Evolutionary conservation across 2,888 invertebrate genomes (phyloP).

Genomic region (Steinernema scapterisci): DNA sequence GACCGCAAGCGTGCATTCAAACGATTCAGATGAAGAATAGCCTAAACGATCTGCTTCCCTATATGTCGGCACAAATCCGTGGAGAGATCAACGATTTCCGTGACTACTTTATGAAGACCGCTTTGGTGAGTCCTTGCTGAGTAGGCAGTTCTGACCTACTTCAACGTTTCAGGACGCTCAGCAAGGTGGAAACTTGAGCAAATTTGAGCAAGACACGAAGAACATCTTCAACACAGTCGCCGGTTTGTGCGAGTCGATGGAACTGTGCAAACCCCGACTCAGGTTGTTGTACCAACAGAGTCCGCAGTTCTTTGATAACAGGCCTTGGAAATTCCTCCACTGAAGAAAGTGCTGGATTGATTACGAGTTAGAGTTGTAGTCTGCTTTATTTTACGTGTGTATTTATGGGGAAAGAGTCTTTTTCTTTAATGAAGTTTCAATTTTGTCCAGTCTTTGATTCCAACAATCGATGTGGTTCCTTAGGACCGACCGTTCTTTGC

Average conservation of each 20-base stretch:
- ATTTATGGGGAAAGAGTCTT: too few species aligned
- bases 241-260: not conserved
- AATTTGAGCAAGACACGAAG: not conserved
- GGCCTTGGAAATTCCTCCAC: not conserved
- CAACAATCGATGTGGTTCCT: too few species aligned
- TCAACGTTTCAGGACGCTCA: too few species aligned
- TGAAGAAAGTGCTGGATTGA: too few species aligned
- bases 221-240: slow-evolving; percentile 12
- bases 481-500: too few species aligned
- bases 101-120: slow-evolving; percentile 6
- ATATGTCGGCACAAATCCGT: slow-evolving; percentile 49
- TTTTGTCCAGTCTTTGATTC: too few species aligned
- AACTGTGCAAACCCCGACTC: not conserved
- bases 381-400: too few species aligned
- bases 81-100: slow-evolving; percentile 51
- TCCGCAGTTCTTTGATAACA: not conserved
- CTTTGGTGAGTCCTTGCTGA: not conserved
- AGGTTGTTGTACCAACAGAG: not conserved
- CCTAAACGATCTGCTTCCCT: slow-evolving; percentile 49
- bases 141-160: not conserved
- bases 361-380: too few species aligned
- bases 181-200: too few species aligned
- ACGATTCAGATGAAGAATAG: slow-evolving; percentile 48
- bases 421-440: too few species aligned
- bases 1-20: slow-evolving; percentile 40